A percentile compares a stretch with the other conserved stretches of the same genome.
phyloP scores from a whole-genome alignment of 2,113 vertebrate genomes.

The Girardinichthys multiradiatus region DNA sequence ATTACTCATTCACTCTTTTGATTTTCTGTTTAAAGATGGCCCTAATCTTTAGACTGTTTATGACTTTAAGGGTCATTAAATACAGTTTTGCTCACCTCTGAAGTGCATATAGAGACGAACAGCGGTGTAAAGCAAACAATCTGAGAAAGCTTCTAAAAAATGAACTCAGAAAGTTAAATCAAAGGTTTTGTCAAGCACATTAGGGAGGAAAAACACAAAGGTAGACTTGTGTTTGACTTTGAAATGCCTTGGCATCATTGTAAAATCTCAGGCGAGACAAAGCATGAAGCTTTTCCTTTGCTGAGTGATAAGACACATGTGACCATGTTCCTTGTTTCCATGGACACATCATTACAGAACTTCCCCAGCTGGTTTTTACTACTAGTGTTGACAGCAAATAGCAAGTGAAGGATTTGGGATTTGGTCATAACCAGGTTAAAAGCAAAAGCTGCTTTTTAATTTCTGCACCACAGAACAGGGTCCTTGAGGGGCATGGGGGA shows the following conservation, averaged over 20 bases:
- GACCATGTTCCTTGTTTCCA: slow-evolving; percentile 77
- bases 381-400: slow-evolving; percentile 59
- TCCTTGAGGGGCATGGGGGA: neutral
- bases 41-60: neutral
- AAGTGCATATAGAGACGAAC: slow-evolving; percentile 8
- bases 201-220: neutral
- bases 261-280: slow-evolving; percentile 32
- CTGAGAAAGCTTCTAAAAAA: neutral
- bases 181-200: slow-evolving; percentile 3
- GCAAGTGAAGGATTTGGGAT: slow-evolving; percentile 61
- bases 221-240: slow-evolving; percentile 8
- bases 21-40: slow-evolving; percentile 6
- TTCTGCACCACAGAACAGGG: neutral
- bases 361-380: slow-evolving; percentile 69
- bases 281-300: slow-evolving; percentile 52
- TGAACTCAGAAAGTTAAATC: slow-evolving; percentile 1
- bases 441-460: slow-evolving; percentile 13
- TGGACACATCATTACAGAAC: slow-evolving; percentile 79
- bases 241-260: slow-evolving; percentile 45
- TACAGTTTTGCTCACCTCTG: neutral
- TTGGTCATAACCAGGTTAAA: slow-evolving; percentile 28
- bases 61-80: slow-evolving; percentile 5
- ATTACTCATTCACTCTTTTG: neutral
- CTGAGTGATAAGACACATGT: slow-evolving; percentile 65
- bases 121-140: neutral